Conservation (phyloP, 2,113 vertebrate species). For the Lethenteron reissneri region DNA sequence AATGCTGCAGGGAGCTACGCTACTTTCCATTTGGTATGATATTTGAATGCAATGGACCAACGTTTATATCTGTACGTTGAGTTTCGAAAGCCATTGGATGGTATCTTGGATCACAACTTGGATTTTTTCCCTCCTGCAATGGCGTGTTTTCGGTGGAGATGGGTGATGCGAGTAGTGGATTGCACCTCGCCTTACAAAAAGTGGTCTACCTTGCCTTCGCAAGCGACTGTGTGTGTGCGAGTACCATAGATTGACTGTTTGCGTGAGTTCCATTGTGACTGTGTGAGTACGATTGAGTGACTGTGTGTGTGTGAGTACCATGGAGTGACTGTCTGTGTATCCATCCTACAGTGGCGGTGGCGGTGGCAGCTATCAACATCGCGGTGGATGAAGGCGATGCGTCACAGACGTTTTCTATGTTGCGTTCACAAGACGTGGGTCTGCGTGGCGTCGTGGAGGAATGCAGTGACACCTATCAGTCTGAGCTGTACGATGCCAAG, state of each 20-base stretch:
- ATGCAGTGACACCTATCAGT: conserved; percentile 52
- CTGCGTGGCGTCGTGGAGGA: conserved; percentile 74
- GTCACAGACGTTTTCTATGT: conserved; percentile 33
- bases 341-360: conserved; percentile 43
- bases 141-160: no score
- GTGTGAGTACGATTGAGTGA: background rate
- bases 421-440: conserved; percentile 46
- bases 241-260: conserved; percentile 8
- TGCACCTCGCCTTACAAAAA: background rate
- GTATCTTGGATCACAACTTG: no score
- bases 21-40: no score
- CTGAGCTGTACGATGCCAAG: conserved; percentile 40
- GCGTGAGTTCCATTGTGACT: conserved; percentile 13
- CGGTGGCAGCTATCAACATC: conserved; percentile 58
- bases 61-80: no score
- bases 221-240: background rate
- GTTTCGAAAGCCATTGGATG: no score
- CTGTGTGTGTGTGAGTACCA: background rate
- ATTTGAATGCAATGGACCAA: no score
- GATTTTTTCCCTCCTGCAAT: no score
- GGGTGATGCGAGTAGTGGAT: no score
- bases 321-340: background rate
- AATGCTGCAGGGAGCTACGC: no score
- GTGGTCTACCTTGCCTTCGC: background rate
- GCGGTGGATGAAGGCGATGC: conserved; percentile 46